A percentile compares a stretch with the other conserved stretches of the same genome.
These are phyloP conservation scores for Meghimatium bilineatum DNA, from an alignment of 2,888 invertebrate species.

Conservation along the genomic window DNA sequence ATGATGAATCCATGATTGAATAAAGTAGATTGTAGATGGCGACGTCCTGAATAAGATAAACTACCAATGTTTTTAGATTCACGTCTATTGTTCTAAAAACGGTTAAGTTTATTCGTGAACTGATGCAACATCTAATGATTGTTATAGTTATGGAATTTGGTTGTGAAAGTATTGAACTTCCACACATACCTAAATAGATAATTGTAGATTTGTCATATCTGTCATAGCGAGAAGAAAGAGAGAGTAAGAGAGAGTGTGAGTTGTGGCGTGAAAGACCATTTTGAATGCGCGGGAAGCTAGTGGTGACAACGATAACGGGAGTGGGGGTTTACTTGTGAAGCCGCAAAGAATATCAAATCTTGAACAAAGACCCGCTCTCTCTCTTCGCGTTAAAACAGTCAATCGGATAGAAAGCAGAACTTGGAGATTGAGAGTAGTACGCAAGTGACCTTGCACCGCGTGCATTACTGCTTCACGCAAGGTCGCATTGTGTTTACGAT, in stretches of 20 bases:
- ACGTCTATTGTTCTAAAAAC: too few relatives aligned
- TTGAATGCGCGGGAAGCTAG: not conserved
- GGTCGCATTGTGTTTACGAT: slow-evolving; percentile 36
- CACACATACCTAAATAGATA: too few relatives aligned
- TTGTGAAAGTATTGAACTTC: too few relatives aligned
- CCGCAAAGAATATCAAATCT: slow-evolving; percentile 5
- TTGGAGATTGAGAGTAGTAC: slow-evolving; percentile 35
- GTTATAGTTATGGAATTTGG: too few relatives aligned
- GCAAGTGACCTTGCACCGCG: slow-evolving; percentile 46
- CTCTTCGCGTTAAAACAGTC: slow-evolving; percentile 25
- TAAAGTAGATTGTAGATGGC: too few relatives aligned
- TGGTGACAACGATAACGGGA: not conserved
- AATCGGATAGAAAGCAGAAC: slow-evolving; percentile 25
- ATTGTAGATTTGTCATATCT: not conserved
- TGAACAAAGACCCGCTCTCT: slow-evolving; percentile 30
- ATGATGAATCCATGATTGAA: too few relatives aligned
- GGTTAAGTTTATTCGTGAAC: too few relatives aligned
- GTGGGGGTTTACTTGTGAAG: not conserved
- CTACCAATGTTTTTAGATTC: too few relatives aligned
- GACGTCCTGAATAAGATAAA: too few relatives aligned
- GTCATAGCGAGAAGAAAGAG: not conserved
- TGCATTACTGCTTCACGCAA: slow-evolving; percentile 31
- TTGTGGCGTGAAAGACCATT: too few relatives aligned
- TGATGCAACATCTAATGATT: too few relatives aligned
- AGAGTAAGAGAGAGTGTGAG: not conserved